These are phyloP conservation scores for Theretra japonica DNA, from an alignment of 2,888 invertebrate genomes.

Conservation along the genomic window DNA sequence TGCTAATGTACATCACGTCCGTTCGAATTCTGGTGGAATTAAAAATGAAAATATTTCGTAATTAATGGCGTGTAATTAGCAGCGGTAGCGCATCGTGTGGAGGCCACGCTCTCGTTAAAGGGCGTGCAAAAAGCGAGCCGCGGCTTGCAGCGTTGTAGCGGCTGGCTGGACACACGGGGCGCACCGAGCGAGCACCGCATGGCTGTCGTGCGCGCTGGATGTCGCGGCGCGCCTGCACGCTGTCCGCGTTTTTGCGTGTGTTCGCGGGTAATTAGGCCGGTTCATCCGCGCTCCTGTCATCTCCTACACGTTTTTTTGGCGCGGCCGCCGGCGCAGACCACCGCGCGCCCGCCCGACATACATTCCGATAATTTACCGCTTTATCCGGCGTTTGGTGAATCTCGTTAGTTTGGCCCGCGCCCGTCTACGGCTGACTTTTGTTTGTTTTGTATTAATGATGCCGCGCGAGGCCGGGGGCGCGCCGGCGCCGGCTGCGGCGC, in stretches of 20 bases:
- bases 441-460: slow-evolving; percentile 83
- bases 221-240: slow-evolving; percentile 65
- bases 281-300: slow-evolving; percentile 79
- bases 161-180: not conserved
- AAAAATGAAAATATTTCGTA: slow-evolving; percentile 65
- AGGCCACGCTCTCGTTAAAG: slow-evolving; percentile 62
- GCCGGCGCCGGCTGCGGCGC: slow-evolving; percentile 80
- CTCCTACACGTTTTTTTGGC: slow-evolving; percentile 79
- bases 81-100: slow-evolving; percentile 57
- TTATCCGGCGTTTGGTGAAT: slow-evolving; percentile 82
- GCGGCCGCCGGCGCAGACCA: slow-evolving; percentile 70
- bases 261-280: slow-evolving; percentile 70
- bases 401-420: slow-evolving; percentile 78
- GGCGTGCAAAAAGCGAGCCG: slow-evolving; percentile 57
- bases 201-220: slow-evolving; percentile 65
- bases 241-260: slow-evolving; percentile 67
- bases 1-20: slow-evolving; percentile 64
- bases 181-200: slow-evolving; percentile 52
- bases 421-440: slow-evolving; percentile 82
- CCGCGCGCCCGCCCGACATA: slow-evolving; percentile 70
- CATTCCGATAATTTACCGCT: slow-evolving; percentile 84
- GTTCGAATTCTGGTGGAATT: slow-evolving; percentile 54
- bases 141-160: slow-evolving; percentile 26
- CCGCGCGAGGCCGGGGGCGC: slow-evolving; percentile 78
- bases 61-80: slow-evolving; percentile 74